Percentiles rank a stretch among this genome's conserved stretches.
Conservation (phyloP, 2,113 vertebrate species). For the Mystacornis crossleyi region DNA sequence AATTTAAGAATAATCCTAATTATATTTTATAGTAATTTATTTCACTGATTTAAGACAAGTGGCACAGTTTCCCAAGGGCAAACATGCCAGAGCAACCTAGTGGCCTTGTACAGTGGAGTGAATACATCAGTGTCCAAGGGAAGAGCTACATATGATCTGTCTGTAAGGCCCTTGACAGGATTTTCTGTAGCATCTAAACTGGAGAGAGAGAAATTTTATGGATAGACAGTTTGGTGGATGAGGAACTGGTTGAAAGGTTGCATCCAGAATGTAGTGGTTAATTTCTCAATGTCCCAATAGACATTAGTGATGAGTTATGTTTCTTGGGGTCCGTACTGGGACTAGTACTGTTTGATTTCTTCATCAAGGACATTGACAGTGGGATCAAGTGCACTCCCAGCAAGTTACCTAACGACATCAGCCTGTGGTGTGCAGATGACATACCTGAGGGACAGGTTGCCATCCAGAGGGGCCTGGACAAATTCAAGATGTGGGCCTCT, state of each 20-base stretch:
- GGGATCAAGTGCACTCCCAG: neutral
- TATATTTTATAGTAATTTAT: neutral
- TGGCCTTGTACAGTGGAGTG: neutral
- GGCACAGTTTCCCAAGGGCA: neutral
- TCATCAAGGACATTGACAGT: neutral
- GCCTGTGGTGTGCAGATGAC: neutral
- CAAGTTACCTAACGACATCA: neutral
- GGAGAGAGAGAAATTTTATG: neutral
- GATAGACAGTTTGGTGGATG: neutral
- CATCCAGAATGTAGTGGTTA: neutral
- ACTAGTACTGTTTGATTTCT: neutral
- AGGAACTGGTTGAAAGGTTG: neutral
- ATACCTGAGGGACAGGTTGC: neutral
- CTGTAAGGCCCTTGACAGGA: neutral
- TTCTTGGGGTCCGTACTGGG: neutral
- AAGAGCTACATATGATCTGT: neutral
- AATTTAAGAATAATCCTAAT: neutral
- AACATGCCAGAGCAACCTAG: neutral
- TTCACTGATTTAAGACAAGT: neutral
- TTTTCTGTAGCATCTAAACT: neutral
- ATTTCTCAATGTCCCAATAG: neutral
- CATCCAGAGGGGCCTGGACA: neutral
- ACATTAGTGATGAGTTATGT: neutral
- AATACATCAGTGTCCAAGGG: neutral
- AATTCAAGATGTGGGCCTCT: neutral